These are phyloP conservation scores for Axinella damicornis DNA, from an alignment of 37 sponge, comb jelly and placozoan species.

Conservation along the genomic window DNA sequence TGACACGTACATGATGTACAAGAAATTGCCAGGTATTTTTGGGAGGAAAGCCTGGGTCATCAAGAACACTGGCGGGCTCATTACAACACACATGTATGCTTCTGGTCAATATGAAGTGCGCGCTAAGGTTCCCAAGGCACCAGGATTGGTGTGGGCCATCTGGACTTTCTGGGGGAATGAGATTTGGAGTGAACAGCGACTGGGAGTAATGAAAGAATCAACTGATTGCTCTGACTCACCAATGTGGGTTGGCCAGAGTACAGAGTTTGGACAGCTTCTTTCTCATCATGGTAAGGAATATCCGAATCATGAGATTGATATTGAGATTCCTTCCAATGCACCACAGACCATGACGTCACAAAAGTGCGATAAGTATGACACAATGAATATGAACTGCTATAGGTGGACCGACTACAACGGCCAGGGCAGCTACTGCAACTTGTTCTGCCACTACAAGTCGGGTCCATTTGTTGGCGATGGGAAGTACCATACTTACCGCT, in stretches of 20 bases:
- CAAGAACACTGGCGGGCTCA: slow-evolving; percentile 2
- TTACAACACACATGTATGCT: slow-evolving; percentile 10
- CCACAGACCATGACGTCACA: neutral
- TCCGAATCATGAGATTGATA: slow-evolving; percentile 6
- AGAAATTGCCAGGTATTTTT: neutral
- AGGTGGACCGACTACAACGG: slow-evolving; percentile 13
- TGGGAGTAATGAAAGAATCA: neutral
- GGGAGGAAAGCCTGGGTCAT: slow-evolving; percentile 8
- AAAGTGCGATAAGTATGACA: neutral
- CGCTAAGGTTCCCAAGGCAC: slow-evolving; percentile 6
- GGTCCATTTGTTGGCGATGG: neutral
- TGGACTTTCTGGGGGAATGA: slow-evolving; percentile 17
- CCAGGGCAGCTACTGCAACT: neutral
- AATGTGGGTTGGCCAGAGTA: slow-evolving; percentile 2
- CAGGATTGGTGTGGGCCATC: slow-evolving; percentile 7
- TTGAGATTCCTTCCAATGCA: slow-evolving; percentile 16
- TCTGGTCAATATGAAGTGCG: slow-evolving; percentile 7
- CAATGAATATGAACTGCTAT: slow-evolving; percentile 17
- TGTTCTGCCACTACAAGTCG: slow-evolving; percentile 5
- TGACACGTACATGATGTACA: slow-evolving; percentile 8
- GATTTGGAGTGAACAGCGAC: neutral
- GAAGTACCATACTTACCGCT: neutral
- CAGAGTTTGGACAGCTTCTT: neutral
- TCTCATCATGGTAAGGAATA: neutral
- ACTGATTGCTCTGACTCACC: neutral